These are phyloP conservation scores for Tenebrosternarchus preto DNA, from an alignment of 2,113 vertebrate genomes.

Conservation along the genomic window DNA sequence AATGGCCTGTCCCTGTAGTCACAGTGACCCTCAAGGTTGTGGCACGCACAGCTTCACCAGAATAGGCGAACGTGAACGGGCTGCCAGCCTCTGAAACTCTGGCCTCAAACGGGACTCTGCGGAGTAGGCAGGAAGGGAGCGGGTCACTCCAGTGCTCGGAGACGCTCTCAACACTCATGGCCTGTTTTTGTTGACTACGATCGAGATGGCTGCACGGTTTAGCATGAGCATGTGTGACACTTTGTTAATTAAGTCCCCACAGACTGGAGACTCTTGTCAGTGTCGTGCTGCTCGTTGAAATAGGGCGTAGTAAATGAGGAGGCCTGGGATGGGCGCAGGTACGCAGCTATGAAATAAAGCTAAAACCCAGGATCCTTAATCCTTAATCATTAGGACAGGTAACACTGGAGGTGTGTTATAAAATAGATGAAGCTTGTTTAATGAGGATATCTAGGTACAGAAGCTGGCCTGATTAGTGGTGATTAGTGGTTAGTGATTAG, in stretches of 20 bases:
- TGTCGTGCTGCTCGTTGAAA: constrained; percentile 64
- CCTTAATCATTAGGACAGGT: not conserved
- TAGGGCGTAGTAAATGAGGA: constrained; percentile 62
- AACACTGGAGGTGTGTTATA: not conserved
- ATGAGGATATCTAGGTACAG: not conserved
- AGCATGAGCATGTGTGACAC: constrained; percentile 46
- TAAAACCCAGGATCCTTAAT: not conserved
- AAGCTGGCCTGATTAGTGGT: not conserved
- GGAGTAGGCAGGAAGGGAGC: not conserved
- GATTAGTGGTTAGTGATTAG: too few species aligned
- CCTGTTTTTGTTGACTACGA: constrained; percentile 29
- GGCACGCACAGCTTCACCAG: constrained; percentile 67
- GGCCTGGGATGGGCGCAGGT: not conserved
- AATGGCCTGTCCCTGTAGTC: constrained; percentile 54
- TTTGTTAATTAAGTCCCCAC: constrained; percentile 73
- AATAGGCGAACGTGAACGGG: constrained; percentile 64
- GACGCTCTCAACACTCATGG: not conserved
- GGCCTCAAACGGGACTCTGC: constrained; percentile 34
- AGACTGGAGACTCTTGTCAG: constrained; percentile 60
- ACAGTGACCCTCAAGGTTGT: constrained; percentile 64
- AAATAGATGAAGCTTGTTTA: not conserved
- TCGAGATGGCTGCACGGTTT: constrained; percentile 17
- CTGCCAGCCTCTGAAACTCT: constrained; percentile 62
- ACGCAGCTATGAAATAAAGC: not conserved
- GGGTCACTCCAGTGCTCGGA: not conserved